Evolutionary conservation across 1,140 invertebrate genomes (phyloP).

Genomic region (Cotesia glomerata): DNA sequence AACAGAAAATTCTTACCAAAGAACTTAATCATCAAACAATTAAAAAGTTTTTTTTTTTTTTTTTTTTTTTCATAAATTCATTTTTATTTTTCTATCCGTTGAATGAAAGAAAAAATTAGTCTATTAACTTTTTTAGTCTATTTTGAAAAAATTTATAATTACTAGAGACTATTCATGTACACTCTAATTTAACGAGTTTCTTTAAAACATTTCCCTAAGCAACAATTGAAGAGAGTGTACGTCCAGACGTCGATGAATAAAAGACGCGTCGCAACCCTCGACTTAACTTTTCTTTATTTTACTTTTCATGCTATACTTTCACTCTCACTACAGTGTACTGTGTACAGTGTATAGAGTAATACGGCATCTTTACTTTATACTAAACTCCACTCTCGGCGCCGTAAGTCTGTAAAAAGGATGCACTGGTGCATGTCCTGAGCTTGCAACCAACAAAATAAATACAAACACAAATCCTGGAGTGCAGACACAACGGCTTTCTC

Average conservation of each 20-base stretch:
- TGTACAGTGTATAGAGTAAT: too few species aligned
- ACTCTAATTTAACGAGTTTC: conserved; percentile 54
- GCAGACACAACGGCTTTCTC: too few species aligned
- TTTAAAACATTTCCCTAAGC: conserved; percentile 30
- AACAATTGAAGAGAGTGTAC: conserved; percentile 38
- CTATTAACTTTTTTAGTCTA: too few species aligned
- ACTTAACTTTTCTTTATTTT: not conserved
- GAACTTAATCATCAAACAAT: too few species aligned
- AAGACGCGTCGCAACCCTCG: conserved; percentile 44
- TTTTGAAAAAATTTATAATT: conserved; percentile 41
- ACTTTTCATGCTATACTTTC: not conserved
- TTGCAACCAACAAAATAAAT: too few species aligned
- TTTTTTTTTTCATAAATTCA: too few species aligned
- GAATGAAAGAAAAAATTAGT: not conserved
- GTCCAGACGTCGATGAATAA: conserved; percentile 53
- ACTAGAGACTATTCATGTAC: conserved; percentile 46
- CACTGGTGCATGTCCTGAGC: not conserved
- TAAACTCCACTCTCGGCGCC: not conserved
- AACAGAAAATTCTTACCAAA: too few species aligned
- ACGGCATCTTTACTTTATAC: not conserved
- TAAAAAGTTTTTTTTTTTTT: too few species aligned
- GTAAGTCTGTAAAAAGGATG: not conserved
- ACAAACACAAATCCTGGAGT: too few species aligned
- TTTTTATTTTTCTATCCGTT: not conserved
- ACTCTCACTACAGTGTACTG: not conserved